These are phyloP conservation scores for Brienomyrus brachyistius DNA, from an alignment of 2,113 vertebrate species.

Conservation along the genomic window DNA sequence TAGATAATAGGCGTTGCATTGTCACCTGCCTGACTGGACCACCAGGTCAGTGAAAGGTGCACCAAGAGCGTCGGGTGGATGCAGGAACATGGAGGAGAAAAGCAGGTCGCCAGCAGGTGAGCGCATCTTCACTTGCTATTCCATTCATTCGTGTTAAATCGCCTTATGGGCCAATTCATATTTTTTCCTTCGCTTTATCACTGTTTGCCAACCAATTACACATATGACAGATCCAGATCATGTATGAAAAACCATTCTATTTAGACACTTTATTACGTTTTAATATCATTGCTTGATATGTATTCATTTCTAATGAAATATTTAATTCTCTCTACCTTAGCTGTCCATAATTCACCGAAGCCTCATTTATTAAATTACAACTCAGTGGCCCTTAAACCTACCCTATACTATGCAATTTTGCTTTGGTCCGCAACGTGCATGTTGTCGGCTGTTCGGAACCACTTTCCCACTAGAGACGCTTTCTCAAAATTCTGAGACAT, in stretches of 20 bases:
- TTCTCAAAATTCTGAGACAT: not conserved
- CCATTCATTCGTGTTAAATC: not conserved
- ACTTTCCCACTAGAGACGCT: not conserved
- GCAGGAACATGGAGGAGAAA: slow-evolving; percentile 66
- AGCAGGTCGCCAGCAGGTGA: slow-evolving; percentile 65
- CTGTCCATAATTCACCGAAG: not conserved
- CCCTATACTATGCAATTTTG: not conserved
- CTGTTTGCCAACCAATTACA: not conserved
- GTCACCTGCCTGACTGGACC: slow-evolving; percentile 17
- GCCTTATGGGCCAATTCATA: not conserved
- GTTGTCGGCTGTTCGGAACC: not conserved
- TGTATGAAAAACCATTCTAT: not conserved
- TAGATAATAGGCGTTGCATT: not conserved
- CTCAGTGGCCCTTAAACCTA: not conserved
- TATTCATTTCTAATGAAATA: not conserved
- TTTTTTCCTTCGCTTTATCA: not conserved
- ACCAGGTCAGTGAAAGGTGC: slow-evolving; percentile 25
- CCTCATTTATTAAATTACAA: not conserved
- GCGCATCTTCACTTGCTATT: not conserved
- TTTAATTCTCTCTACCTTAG: not conserved
- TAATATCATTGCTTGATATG: not conserved
- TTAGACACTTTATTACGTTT: not conserved
- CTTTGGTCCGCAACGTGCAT: not conserved
- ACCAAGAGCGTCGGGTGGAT: slow-evolving; percentile 45
- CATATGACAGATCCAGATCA: not conserved